Evolutionary conservation across 2,797 vertebrate species (phyloP), one percentile per base, ranked within the genome.

Genomic region (Natrix natrix): DNA sequence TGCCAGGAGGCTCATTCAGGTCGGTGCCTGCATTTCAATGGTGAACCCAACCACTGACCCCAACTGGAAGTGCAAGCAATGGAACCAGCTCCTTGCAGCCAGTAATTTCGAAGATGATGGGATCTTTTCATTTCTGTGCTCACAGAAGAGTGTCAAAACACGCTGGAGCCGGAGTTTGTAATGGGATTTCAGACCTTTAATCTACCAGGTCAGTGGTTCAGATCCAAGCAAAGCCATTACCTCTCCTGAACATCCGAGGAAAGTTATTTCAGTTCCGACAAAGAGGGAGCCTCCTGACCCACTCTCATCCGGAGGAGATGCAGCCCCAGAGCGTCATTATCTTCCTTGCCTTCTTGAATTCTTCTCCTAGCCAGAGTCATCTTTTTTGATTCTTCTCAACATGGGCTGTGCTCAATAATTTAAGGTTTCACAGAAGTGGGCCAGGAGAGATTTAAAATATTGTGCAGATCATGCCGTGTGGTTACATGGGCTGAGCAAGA

Each of bases 211-310:
- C 91, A 89, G 59, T 94, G 95, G 90, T 92, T 69, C 24, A 86
- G 94, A 94, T 92, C 94, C 89, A 94, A 92, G 90, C 90, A n/a
- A 91, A 91, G 88, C 93, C 90, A 92, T 83, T 92, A 5, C 86
- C 52, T 32, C 61, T 74, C 32, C 13, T 74, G 89, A 32, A 24
- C 28, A 88, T 94, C 89, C 57, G 60, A n/a, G 28, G 48, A 26
- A 43, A 0, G 32, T 48, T 55, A 89, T 91, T 95, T 91, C 93
- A 86, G 59, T 57, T 37, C 8, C 61, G 17, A 3, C 20, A 22
- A 13, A n/a, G 57, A n/a, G 56, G n/a, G 24, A 8, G 48, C 3
- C 28, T 7, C 1, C 54, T 59, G 4, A n/a, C 37, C 37, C 12
- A 1, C 22, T 24, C 28, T 93, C 89, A 22, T 32, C 74, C 10